Conservation (phyloP, 2,113 vertebrate species). For the Chaetops frenatus region DNA sequence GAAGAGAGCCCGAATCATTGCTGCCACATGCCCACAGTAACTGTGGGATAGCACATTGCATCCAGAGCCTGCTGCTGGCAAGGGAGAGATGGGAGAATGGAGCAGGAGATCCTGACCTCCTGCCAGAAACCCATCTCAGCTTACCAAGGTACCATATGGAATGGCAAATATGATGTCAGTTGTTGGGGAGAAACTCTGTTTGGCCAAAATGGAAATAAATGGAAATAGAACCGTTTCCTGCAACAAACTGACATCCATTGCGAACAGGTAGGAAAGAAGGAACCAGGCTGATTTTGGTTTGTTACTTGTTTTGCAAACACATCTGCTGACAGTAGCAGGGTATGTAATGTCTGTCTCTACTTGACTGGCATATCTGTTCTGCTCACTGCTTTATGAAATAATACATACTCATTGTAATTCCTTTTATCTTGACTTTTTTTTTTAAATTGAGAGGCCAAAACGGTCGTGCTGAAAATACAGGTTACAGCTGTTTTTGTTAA, state of each 20-base stretch:
- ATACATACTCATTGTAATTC: not conserved
- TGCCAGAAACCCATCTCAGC: not conserved
- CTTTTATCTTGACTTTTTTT: not conserved
- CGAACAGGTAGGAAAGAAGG: not conserved
- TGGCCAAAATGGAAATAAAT: not conserved
- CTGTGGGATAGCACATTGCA: not conserved
- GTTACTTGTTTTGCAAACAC: not conserved
- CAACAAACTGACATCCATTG: not conserved
- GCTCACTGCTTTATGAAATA: not conserved
- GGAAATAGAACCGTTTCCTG: not conserved
- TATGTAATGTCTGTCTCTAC: not conserved
- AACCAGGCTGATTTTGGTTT: not conserved
- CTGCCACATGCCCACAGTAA: rapidly evolving
- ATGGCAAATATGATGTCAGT: not conserved
- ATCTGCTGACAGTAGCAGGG: not conserved
- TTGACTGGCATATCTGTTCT: not conserved
- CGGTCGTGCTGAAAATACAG: not conserved
- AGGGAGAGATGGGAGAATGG: not conserved
- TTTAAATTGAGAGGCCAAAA: not conserved
- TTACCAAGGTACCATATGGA: not conserved
- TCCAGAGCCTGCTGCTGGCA: not conserved
- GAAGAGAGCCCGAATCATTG: not conserved
- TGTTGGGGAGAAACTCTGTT: not conserved
- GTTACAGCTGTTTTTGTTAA: not conserved
- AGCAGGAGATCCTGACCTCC: not conserved